These are phyloP conservation scores for Orchestes rusci DNA, from an alignment of 2,888 invertebrate species.

Conservation along the genomic window DNA sequence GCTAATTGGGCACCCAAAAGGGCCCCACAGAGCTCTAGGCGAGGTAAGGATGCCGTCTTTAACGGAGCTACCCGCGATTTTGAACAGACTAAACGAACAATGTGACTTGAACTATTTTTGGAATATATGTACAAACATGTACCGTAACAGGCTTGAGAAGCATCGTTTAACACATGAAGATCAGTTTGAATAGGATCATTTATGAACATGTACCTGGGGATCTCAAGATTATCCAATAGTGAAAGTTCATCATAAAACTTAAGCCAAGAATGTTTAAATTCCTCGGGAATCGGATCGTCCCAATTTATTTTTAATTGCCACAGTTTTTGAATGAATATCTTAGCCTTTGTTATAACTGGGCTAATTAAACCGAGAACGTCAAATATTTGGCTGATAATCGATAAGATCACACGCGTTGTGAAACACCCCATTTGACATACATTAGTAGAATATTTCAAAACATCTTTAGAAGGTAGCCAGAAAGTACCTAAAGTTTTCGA, in stretches of 20 bases:
- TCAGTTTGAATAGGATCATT: background rate
- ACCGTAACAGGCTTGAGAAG: conserved; percentile 16
- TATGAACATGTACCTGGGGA: conserved; percentile 4
- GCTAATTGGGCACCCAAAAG: conserved; percentile 8
- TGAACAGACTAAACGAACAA: conserved; percentile 13
- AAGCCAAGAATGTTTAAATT: background rate
- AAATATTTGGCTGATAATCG: background rate
- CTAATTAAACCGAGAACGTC: conserved; percentile 6
- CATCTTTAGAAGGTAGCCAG: background rate
- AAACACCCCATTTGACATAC: background rate
- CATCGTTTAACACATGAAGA: conserved; percentile 22
- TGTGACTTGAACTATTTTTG: background rate
- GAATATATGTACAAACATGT: conserved; percentile 17
- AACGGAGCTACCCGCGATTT: conserved; percentile 21
- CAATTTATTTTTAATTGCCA: background rate
- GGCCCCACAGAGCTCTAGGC: conserved; percentile 24
- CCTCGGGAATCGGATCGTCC: conserved; percentile 2
- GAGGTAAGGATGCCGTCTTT: conserved; percentile 15
- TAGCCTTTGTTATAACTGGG: conserved; percentile 1
- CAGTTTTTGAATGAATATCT: conserved; percentile 1
- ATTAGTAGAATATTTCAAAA: conserved; percentile 1
- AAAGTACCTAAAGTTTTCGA: background rate
- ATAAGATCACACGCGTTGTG: background rate
- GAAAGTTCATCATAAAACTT: conserved; percentile 1
- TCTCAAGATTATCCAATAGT: background rate